Evolutionary conservation across 2,888 invertebrate genomes (phyloP).

Genomic region (Stegophylla sp.): DNA sequence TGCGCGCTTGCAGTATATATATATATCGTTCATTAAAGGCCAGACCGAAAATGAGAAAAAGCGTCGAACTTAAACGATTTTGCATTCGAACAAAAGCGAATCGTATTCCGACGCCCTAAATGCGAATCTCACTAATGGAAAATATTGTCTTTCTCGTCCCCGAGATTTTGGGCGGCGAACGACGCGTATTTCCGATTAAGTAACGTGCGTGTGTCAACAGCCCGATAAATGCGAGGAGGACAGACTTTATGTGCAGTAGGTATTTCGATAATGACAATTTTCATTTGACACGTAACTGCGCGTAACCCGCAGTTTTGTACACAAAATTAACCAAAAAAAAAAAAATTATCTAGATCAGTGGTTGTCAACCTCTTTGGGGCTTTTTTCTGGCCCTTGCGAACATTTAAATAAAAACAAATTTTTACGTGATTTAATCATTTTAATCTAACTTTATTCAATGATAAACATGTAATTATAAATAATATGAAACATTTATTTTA

Average conservation of each 20-base stretch:
- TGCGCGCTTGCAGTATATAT: slow-evolving; percentile 10
- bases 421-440: no score
- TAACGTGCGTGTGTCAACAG: slow-evolving; percentile 7
- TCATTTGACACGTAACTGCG: slow-evolving; percentile 2
- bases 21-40: slow-evolving; percentile 58
- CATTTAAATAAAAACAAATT: no score
- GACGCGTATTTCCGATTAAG: slow-evolving; percentile 23
- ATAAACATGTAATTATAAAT: no score
- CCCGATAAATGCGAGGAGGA: no score
- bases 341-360: no score
- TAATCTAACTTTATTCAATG: no score
- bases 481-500: no score
- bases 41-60: slow-evolving; percentile 59
- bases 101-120: slow-evolving; percentile 26
- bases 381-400: no score
- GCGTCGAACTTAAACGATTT: slow-evolving; percentile 59
- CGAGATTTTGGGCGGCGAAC: background rate
- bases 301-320: no score
- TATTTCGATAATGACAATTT: slow-evolving; percentile 15
- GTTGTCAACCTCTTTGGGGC: no score
- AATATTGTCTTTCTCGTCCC: slow-evolving; percentile 49
- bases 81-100: slow-evolving; percentile 54
- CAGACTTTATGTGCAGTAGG: background rate
- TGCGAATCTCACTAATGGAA: slow-evolving; percentile 55
- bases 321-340: no score